Base-by-base conservation (phyloP, 2,888 invertebrate genomes). In the Andrena bicolor region DNA sequence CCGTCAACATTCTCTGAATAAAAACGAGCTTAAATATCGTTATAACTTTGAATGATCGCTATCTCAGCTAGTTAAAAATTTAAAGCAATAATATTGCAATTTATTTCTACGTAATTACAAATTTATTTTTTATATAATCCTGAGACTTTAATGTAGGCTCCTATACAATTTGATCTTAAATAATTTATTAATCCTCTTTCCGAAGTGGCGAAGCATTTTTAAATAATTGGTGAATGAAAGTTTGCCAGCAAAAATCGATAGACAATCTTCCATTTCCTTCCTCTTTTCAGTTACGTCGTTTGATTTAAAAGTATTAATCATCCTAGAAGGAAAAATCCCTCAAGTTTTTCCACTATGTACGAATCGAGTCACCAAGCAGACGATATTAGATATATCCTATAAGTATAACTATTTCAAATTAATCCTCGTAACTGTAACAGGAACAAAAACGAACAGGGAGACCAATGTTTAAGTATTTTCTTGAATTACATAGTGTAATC, bases 371-470 rank as follows among this genome's bases (percentile, higher is more conserved):
- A 41, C 4, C 41, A 41, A 41, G 41, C 41, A 41, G 41, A 13
- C 41, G 13, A 41, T 41, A 41, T 41, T 41, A 41, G 13, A 41
- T 41, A 41, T 41, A 41, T 41, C 41, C 16, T 41, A 41, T 41
- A 41, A 41, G 8, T 51, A n/a, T 51, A 51, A 51, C 51, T 20
- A 20, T 6, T 51, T 20, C 51, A 51, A 51, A 51, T 51, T 20
- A 51, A 56, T 56, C 41, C 41, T 41, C 41, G 16, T 41, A 41
- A 41, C 41, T 41, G 41, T 41, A 41, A 41, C 41, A 41, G 41
- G 41, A 53, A 53, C 53, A 53, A 53, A 53, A 20, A 53, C 20
- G n/a, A 53, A 20, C 53, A 53, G 20, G n/a, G 53, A 41, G 41
- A 41, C 20, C 53, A 53, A 20, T 20, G 20, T 20, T 53, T 53